Percentiles rank a stretch among this genome's conserved stretches.
phyloP scores from a whole-genome alignment of 1,140 invertebrate genomes.

The Pogonus chalceus region DNA sequence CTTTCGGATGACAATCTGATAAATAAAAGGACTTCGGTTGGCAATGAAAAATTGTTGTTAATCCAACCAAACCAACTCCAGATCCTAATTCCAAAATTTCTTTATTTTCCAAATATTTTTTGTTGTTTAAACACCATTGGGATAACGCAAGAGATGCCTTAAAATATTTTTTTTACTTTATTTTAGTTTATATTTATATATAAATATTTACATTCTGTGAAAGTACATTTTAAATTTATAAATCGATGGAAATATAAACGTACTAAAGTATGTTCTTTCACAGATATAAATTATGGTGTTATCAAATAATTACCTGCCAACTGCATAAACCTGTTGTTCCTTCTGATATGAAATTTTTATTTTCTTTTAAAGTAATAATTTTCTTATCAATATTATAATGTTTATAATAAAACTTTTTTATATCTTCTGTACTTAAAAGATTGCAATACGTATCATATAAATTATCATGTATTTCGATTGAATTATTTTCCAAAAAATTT shows the following conservation, averaged over 20 bases:
- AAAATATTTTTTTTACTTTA: too few relatives aligned
- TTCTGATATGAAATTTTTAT: conserved; percentile 41
- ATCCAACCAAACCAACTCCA: conserved; percentile 44
- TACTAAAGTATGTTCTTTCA: conserved; percentile 10
- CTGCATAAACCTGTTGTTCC: conserved; percentile 46
- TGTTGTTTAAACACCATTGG: conserved; percentile 42
- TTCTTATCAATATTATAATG: conserved; percentile 36
- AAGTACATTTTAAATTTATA: conserved; percentile 4
- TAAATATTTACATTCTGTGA: not conserved
- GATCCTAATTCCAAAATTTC: conserved; percentile 46
- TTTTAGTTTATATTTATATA: conserved; percentile 6
- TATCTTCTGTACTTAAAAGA: conserved; percentile 27
- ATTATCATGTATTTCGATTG: conserved; percentile 33
- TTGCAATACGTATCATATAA: conserved; percentile 37
- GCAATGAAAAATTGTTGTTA: conserved; percentile 37
- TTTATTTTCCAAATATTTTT: conserved; percentile 32
- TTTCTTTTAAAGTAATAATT: conserved; percentile 41
- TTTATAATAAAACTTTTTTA: conserved; percentile 32
- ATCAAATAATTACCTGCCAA: conserved; percentile 39
- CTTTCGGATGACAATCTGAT: conserved; percentile 42
- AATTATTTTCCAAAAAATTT: conserved; percentile 32
- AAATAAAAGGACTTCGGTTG: conserved; percentile 39
- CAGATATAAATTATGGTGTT: not conserved
- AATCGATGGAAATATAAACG: conserved; percentile 13
- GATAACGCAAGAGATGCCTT: conserved; percentile 40